Conservation (phyloP, 2,888 invertebrate species). For the Nysson spinosus region DNA sequence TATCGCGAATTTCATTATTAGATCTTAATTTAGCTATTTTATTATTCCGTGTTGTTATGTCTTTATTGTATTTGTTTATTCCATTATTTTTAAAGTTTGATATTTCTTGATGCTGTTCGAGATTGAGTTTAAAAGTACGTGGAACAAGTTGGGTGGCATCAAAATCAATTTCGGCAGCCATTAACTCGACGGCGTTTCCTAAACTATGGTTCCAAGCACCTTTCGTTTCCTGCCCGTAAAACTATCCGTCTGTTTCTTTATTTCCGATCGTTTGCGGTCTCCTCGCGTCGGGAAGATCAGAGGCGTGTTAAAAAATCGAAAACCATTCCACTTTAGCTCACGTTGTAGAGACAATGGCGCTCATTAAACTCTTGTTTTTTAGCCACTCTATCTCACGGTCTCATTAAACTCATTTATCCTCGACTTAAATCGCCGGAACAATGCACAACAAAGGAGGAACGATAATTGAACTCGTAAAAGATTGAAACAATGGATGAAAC, state of each 20-base stretch:
- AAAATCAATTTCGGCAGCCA: constrained; percentile 66
- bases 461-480: constrained; percentile 14
- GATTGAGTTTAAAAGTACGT: no score
- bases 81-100: no score
- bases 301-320: constrained; percentile 34
- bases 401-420: background rate
- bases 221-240: constrained; percentile 49
- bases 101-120: no score
- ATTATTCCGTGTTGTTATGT: no score
- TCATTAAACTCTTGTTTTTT: constrained; percentile 6
- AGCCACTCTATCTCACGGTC: background rate
- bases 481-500: no score
- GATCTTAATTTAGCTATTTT: no score
- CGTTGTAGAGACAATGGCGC: background rate
- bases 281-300: constrained; percentile 22
- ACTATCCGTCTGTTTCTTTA: constrained; percentile 56
- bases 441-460: constrained; percentile 11
- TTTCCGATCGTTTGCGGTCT: constrained; percentile 73
- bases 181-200: constrained; percentile 59
- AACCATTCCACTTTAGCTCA: background rate
- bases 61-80: no score
- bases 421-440: background rate
- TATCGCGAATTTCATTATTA: no score
- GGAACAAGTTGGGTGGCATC: constrained; percentile 13
- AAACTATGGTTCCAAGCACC: constrained; percentile 63